These are phyloP conservation scores for Sebastes hopkinsi DNA, from an alignment of 2,797 vertebrate genomes.

Conservation along the genomic window DNA sequence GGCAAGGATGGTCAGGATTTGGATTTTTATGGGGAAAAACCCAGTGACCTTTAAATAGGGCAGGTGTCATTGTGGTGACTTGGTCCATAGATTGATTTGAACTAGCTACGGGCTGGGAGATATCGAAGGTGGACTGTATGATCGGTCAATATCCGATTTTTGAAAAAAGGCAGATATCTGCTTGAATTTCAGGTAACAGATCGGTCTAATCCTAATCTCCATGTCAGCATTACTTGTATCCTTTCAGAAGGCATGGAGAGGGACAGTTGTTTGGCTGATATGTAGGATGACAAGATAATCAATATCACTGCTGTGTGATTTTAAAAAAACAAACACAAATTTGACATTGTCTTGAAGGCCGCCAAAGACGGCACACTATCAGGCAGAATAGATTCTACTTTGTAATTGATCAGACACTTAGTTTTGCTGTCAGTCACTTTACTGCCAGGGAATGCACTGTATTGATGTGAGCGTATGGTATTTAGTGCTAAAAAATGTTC, in stretches of 20 bases:
- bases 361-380: not conserved
- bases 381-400: not conserved
- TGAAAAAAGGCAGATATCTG: not conserved
- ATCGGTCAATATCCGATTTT: no score
- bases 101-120: not conserved
- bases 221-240: not conserved
- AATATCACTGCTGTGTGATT: not conserved
- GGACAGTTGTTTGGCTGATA: not conserved
- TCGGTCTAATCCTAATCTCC: not conserved
- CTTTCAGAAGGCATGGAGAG: not conserved
- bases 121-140: not conserved
- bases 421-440: not conserved
- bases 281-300: not conserved
- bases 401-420: not conserved
- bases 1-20: not conserved
- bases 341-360: not conserved
- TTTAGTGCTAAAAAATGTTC: not conserved
- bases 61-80: not conserved
- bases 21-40: not conserved
- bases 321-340: not conserved
- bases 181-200: not conserved
- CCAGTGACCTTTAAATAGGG: not conserved
- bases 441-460: not conserved
- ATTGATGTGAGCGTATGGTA: not conserved
- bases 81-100: not conserved